phyloP scores from a whole-genome alignment of 2,113 vertebrate species.

The Raja brachyura region DNA sequence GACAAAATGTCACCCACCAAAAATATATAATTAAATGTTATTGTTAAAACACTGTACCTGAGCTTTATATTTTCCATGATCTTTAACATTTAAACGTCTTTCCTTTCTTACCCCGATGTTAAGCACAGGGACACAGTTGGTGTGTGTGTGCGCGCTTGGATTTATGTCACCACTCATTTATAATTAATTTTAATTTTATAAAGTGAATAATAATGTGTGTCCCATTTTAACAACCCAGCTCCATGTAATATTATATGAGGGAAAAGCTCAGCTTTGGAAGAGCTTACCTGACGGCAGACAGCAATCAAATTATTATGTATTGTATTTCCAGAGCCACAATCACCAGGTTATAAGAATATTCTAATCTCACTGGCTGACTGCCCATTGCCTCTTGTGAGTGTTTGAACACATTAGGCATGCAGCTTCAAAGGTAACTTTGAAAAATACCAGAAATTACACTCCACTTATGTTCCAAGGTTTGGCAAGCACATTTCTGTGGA shows the following conservation, averaged over 20 bases:
- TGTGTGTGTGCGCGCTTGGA: not conserved
- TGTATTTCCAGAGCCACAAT: not conserved
- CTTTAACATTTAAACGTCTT: not conserved
- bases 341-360: not conserved
- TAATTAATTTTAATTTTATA: conserved; percentile 38
- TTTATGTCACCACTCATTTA: conserved; percentile 28
- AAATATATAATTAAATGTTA: not conserved
- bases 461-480: not conserved
- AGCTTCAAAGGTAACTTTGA: conserved; percentile 3
- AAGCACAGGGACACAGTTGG: not conserved
- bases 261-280: conserved; percentile 26
- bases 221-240: conserved; percentile 17
- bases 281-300: not conserved
- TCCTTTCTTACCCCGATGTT: not conserved
- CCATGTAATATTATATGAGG: conserved; percentile 20
- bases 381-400: not conserved
- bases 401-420: not conserved
- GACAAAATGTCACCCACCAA: not conserved
- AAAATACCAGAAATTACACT: not conserved
- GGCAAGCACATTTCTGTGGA: not conserved
- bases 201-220: conserved; percentile 28
- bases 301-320: not conserved
- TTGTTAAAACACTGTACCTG: not conserved
- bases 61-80: not conserved
- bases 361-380: conserved; percentile 12